Evolutionary conservation across 2,113 vertebrate genomes (phyloP), one percentile per base, ranked within the genome.

Genomic region (Leucoraja erinaceus): DNA sequence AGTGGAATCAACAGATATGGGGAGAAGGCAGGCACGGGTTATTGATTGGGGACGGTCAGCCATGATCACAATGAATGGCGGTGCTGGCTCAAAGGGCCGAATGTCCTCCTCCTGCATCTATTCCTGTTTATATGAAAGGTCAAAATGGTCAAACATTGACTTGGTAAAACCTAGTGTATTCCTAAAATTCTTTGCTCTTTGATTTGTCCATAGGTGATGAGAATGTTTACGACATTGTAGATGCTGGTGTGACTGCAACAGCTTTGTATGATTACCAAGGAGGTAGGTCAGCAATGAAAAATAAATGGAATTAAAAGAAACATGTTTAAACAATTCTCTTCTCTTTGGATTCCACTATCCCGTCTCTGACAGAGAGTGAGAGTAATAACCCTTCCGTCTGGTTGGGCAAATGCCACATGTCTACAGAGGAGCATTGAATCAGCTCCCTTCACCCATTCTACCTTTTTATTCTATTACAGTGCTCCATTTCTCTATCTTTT

Each of bases 221-320:
- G 0, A 93, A 94, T 0, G 93, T 96, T 20, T 97, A 97, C 31
- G 96, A 97, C 93, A 95, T 96, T 38, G 38, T 31, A 0, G 12
- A 66, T 4, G 0, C 14, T 0, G 95, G 95, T 56, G 25, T 94
- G 77, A 95, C 93, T 12, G 98, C 97, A 0, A 10, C 94, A 7
- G 98, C 98, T 0, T 93, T 98, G 84, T 98, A 98, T 61, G 97
- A 98, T 95, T 98, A 98, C 88, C 94, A 97, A 94, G 98, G 97
- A 96, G 98, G 98, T 98, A 94, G 0, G 96, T 95, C 93, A 54
- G 9, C 22, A 2, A 88, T 33, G n/a, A 66, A n/a, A 66, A 88
- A 31, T 88, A 63, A 88, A 88, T 86, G 83, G 14, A 66, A 16
- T 88, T 88, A 14, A 5, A 7, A 63, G 59, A 12, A 88, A 33